Percentiles rank a stretch among this genome's conserved stretches.
These are phyloP conservation scores for Cyanoderma ruficeps DNA, from an alignment of 2,113 vertebrate species.

Conservation along the genomic window DNA sequence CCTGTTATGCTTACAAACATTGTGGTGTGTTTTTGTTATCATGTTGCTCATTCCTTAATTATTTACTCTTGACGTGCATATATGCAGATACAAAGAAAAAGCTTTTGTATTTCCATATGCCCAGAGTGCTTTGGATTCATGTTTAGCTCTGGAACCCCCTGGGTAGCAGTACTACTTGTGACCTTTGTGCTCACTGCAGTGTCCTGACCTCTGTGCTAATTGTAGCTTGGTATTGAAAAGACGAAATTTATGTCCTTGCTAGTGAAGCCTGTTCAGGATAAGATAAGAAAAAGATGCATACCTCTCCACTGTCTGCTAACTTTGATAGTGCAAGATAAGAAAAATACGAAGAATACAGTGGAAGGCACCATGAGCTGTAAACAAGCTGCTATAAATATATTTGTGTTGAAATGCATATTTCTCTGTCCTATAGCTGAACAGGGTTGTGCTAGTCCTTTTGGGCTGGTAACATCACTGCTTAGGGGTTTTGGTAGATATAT, in stretches of 20 bases:
- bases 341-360: not conserved
- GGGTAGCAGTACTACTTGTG: not conserved
- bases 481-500: not conserved
- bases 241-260: slow-evolving; percentile 4
- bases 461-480: not conserved
- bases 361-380: not conserved
- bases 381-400: not conserved
- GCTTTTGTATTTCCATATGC: not conserved
- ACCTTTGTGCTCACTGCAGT: not conserved
- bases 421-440: not conserved
- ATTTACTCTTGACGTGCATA: not conserved
- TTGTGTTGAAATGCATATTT: not conserved
- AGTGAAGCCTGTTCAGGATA: slow-evolving; percentile 19
- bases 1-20: not conserved
- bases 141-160: not conserved
- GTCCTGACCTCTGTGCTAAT: not conserved
- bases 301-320: not conserved
- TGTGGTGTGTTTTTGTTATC: not conserved
- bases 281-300: slow-evolving; percentile 23
- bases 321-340: slow-evolving; percentile 11
- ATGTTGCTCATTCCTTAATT: not conserved
- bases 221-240: slow-evolving; percentile 18
- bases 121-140: not conserved
- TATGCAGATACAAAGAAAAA: not conserved
- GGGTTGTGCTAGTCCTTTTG: not conserved